These are phyloP conservation scores for Cryptoblepharus egeriae DNA, from an alignment of 2,797 vertebrate genomes.

Conservation along the genomic window DNA sequence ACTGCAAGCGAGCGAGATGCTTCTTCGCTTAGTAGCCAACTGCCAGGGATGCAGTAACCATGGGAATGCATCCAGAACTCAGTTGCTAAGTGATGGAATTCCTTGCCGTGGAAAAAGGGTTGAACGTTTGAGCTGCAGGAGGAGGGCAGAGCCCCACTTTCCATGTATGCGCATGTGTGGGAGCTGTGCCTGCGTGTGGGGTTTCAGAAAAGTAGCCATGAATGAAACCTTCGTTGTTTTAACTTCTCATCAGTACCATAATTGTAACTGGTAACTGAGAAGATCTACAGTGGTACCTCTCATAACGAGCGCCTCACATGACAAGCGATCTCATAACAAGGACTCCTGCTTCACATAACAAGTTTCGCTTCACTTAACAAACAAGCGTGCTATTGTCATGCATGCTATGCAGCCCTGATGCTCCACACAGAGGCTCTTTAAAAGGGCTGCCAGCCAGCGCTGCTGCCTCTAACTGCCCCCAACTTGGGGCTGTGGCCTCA, in stretches of 20 bases:
- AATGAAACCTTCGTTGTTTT: not conserved
- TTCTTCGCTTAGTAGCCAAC: conserved; percentile 5
- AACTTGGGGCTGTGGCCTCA: no score
- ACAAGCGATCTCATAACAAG: no score
- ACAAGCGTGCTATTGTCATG: no score
- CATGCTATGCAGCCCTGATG: no score
- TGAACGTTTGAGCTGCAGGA: not conserved
- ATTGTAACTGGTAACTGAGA: not conserved
- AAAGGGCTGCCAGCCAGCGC: no score
- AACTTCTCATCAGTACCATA: not conserved
- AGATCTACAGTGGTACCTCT: no score
- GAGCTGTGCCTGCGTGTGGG: not conserved
- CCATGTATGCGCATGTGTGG: not conserved
- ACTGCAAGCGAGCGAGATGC: conserved; percentile 12
- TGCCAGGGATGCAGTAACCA: conserved; percentile 27
- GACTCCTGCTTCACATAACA: no score
- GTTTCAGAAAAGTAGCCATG: not conserved
- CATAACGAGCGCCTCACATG: no score
- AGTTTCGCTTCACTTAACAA: no score
- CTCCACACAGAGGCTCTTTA: no score
- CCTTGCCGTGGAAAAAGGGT: conserved; percentile 1
- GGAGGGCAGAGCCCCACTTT: not conserved
- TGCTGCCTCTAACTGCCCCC: no score
- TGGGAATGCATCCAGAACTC: conserved; percentile 23
- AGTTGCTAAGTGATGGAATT: conserved; percentile 38